These are phyloP conservation scores for Eupelmus urozonus DNA, from an alignment of 2,888 invertebrate genomes.

Conservation along the genomic window DNA sequence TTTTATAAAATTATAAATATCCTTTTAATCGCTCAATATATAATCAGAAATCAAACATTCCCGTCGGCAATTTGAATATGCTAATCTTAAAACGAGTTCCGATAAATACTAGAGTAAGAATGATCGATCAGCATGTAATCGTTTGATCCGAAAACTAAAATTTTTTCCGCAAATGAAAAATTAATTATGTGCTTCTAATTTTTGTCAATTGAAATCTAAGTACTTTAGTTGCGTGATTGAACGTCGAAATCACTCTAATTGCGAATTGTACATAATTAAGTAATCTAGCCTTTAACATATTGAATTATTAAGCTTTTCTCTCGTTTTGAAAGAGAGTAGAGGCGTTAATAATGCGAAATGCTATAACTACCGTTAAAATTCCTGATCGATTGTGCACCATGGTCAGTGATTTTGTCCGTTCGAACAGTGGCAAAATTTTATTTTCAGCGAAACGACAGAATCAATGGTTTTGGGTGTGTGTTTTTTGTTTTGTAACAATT, in stretches of 20 bases:
- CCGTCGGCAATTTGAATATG: too few relatives aligned
- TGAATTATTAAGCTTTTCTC: slow-evolving; percentile 31
- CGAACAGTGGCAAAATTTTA: slow-evolving; percentile 19
- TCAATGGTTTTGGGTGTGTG: slow-evolving; percentile 55
- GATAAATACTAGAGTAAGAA: too few relatives aligned
- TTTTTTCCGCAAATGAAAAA: slow-evolving; percentile 26
- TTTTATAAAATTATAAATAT: too few relatives aligned
- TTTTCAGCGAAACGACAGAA: slow-evolving; percentile 40
- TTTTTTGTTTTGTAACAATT: slow-evolving; percentile 46
- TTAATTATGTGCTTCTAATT: slow-evolving; percentile 29
- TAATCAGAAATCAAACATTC: too few relatives aligned
- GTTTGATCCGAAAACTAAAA: slow-evolving; percentile 25
- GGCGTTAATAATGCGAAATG: slow-evolving; percentile 31
- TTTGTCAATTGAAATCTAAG: slow-evolving; percentile 42
- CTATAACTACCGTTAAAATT: slow-evolving; percentile 21
- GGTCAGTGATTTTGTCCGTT: slow-evolving; percentile 55
- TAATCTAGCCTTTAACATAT: slow-evolving; percentile 29
- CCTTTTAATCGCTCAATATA: too few relatives aligned
- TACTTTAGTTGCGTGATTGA: slow-evolving; percentile 36
- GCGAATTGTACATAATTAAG: slow-evolving; percentile 55
- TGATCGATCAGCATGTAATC: slow-evolving; percentile 44
- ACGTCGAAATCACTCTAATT: slow-evolving; percentile 38
- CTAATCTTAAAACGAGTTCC: too few relatives aligned
- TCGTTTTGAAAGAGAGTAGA: slow-evolving; percentile 30
- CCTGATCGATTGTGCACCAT: slow-evolving; percentile 19